Conservation (phyloP, 2,797 vertebrate genomes). For the Lates japonicus region DNA sequence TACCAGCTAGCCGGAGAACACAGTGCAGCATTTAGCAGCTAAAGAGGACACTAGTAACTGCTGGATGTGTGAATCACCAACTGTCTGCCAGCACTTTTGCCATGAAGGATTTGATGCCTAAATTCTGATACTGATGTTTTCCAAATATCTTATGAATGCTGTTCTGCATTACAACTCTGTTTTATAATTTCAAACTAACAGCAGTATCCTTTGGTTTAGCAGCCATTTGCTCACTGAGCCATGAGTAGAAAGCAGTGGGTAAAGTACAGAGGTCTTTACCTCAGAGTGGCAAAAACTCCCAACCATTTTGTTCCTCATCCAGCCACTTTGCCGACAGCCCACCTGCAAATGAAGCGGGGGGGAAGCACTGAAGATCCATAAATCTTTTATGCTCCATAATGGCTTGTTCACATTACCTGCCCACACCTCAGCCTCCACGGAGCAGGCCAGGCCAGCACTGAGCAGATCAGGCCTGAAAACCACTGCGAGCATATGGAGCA, state of each 20-base stretch:
- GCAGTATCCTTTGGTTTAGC: background rate
- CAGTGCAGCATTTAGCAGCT: background rate
- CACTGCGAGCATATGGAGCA: slow-evolving; percentile 78
- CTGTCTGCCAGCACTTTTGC: background rate
- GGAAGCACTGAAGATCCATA: slow-evolving; percentile 64
- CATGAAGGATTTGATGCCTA: background rate
- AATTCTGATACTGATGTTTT: background rate
- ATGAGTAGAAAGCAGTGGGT: slow-evolving; percentile 22
- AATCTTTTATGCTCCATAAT: slow-evolving; percentile 86
- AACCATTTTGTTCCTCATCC: slow-evolving; percentile 44
- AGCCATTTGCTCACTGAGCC: slow-evolving; percentile 20
- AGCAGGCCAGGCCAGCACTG: slow-evolving; percentile 58
- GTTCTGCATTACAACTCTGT: background rate
- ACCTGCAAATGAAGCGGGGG: slow-evolving; percentile 67
- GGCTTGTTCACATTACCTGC: slow-evolving; percentile 86
- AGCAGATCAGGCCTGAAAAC: slow-evolving; percentile 65
- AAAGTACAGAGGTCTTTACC: slow-evolving; percentile 25
- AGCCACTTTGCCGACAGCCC: slow-evolving; percentile 58
- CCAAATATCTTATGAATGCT: background rate
- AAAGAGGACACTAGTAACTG: background rate
- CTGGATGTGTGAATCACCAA: background rate
- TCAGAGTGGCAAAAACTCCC: slow-evolving; percentile 42
- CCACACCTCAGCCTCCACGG: slow-evolving; percentile 83
- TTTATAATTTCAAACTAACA: slow-evolving; percentile 12
- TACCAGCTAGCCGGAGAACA: too few species aligned